phyloP scores from a whole-genome alignment of 2,113 vertebrate genomes.

The Pampusana beccarii region DNA sequence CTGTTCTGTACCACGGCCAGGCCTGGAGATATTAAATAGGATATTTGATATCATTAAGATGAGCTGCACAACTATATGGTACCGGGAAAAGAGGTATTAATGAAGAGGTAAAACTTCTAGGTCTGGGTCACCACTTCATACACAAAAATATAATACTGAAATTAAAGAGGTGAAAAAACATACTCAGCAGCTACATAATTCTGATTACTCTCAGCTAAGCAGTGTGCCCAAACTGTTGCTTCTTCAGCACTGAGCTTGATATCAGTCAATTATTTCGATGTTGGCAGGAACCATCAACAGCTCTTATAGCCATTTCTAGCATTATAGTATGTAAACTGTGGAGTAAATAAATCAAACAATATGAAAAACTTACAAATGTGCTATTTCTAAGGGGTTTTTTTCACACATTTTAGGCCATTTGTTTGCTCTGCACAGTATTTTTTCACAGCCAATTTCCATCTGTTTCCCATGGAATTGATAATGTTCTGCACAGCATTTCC shows the following conservation, averaged over 20 bases:
- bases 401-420: conserved; percentile 44
- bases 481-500: background rate
- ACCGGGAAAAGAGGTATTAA: background rate
- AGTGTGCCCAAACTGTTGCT: background rate
- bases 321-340: background rate
- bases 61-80: background rate
- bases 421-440: conserved; percentile 26
- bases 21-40: background rate
- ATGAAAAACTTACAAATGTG: conserved; percentile 6
- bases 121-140: background rate
- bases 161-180: background rate
- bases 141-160: background rate
- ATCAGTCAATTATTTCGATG: background rate
- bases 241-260: background rate
- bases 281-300: background rate
- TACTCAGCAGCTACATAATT: background rate
- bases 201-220: background rate
- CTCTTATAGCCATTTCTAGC: background rate
- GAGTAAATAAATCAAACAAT: conserved; percentile 54
- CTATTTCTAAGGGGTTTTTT: background rate
- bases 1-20: background rate
- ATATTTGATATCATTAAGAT: too few relatives aligned
- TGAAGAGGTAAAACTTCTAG: background rate
- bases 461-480: background rate
- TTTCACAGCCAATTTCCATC: conserved; percentile 46